Conservation (phyloP, 2,888 invertebrate genomes). For the Lamproptera curius region DNA sequence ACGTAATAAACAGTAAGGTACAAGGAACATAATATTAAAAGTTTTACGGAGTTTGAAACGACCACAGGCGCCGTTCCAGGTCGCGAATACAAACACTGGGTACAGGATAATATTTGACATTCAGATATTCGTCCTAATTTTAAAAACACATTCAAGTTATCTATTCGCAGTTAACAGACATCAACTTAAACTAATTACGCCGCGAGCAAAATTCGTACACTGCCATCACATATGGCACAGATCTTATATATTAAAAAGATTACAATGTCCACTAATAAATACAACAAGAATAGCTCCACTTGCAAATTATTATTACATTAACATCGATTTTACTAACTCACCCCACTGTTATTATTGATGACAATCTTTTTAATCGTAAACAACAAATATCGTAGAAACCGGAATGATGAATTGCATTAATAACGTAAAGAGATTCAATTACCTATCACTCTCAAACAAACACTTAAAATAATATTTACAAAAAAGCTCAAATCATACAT, state of each 20-base stretch:
- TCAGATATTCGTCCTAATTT: constrained; percentile 53
- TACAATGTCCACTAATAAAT: constrained; percentile 49
- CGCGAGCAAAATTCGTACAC: constrained; percentile 62
- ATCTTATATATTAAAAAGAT: constrained; percentile 55
- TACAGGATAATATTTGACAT: constrained; percentile 33
- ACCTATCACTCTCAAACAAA: constrained; percentile 71
- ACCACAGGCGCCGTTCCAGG: constrained; percentile 8
- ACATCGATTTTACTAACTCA: too few species aligned
- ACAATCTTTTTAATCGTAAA: constrained; percentile 1
- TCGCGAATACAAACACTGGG: constrained; percentile 33
- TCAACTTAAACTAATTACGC: constrained; percentile 63
- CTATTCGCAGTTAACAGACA: constrained; percentile 65
- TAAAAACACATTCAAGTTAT: constrained; percentile 47
- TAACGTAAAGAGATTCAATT: constrained; percentile 69
- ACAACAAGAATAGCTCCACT: constrained; percentile 26
- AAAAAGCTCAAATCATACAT: constrained; percentile 68
- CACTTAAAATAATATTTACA: constrained; percentile 76
- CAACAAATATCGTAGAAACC: too few species aligned
- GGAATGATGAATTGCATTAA: too few species aligned
- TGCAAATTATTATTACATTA: too few species aligned
- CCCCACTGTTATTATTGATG: too few species aligned
- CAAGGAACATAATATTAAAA: constrained; percentile 12
- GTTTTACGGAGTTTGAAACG: constrained; percentile 7
- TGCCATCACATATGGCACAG: constrained; percentile 76
- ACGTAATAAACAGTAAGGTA: constrained; percentile 31